These are phyloP conservation scores for Nansenia antarctica DNA, from an alignment of 2,113 vertebrate species.

Conservation along the genomic window DNA sequence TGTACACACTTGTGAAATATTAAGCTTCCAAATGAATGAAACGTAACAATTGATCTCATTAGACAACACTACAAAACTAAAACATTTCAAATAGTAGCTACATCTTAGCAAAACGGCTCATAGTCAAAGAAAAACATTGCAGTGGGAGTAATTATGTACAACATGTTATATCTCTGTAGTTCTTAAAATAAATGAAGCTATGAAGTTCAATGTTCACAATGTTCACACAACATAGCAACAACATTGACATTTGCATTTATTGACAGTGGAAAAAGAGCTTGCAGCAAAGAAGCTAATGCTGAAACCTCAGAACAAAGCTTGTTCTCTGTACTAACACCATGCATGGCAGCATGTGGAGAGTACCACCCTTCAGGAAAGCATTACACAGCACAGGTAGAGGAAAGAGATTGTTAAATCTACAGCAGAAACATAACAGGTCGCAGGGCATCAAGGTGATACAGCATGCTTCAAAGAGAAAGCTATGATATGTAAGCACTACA, in stretches of 20 bases:
- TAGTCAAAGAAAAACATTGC: conserved; percentile 29
- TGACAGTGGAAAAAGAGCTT: conserved; percentile 22
- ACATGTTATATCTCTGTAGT: conserved; percentile 35
- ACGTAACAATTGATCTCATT: conserved; percentile 45
- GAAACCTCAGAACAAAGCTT: not conserved
- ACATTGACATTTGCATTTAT: conserved; percentile 37
- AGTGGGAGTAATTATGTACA: conserved; percentile 48
- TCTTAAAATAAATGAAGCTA: conserved; percentile 23
- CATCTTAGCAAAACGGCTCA: conserved; percentile 43
- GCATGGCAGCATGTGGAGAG: conserved; percentile 43
- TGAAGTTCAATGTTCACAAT: conserved; percentile 8
- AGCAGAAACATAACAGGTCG: conserved; percentile 24
- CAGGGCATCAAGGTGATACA: conserved; percentile 1
- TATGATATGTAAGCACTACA: conserved; percentile 31
- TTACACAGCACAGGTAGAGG: conserved; percentile 12
- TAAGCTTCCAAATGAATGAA: conserved; percentile 47
- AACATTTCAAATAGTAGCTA: conserved; percentile 36
- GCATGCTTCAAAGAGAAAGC: conserved; percentile 37
- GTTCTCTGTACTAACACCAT: conserved; percentile 29
- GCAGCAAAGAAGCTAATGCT: conserved; percentile 16
- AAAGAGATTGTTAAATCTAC: conserved; percentile 25
- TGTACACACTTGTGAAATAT: conserved; percentile 81
- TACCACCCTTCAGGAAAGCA: conserved; percentile 14
- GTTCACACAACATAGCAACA: conserved; percentile 52
- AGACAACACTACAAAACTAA: conserved; percentile 62